Conservation (phyloP, 2,888 invertebrate genomes). For the Hecatera dysodea region DNA sequence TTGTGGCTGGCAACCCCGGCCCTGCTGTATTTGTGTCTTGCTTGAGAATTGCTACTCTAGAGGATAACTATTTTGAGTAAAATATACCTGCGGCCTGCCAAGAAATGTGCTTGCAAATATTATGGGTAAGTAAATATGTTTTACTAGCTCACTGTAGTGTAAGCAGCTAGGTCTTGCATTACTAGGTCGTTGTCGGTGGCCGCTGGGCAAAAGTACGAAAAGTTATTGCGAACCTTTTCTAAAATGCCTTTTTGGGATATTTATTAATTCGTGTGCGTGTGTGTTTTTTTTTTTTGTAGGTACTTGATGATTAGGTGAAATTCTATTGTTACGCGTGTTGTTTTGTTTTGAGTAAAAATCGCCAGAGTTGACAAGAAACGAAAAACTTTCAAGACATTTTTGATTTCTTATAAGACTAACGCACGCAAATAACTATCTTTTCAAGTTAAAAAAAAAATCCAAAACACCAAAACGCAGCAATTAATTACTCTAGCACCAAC, state of each 20-base stretch:
- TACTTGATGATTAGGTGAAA: too few species aligned
- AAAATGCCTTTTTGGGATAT: too few species aligned
- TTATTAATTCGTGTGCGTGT: too few species aligned
- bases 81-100: conserved; percentile 51
- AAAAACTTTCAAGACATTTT: too few species aligned
- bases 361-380: too few species aligned
- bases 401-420: too few species aligned
- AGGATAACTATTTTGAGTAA: conserved; percentile 56
- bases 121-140: conserved; percentile 41
- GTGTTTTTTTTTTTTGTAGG: too few species aligned
- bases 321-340: too few species aligned
- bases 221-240: not conserved
- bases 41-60: conserved; percentile 54
- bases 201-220: not conserved
- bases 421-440: too few species aligned
- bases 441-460: not conserved
- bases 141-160: conserved; percentile 18
- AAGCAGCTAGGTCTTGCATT: not conserved
- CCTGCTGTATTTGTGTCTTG: conserved; percentile 56
- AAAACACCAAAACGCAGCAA: conserved; percentile 6
- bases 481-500: conserved; percentile 23
- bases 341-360: too few species aligned
- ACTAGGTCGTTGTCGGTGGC: not conserved
- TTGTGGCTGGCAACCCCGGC: conserved; percentile 64
- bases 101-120: conserved; percentile 46